Base-by-base conservation (phyloP, 2,888 invertebrate genomes). In the Cephus sareptanus region DNA sequence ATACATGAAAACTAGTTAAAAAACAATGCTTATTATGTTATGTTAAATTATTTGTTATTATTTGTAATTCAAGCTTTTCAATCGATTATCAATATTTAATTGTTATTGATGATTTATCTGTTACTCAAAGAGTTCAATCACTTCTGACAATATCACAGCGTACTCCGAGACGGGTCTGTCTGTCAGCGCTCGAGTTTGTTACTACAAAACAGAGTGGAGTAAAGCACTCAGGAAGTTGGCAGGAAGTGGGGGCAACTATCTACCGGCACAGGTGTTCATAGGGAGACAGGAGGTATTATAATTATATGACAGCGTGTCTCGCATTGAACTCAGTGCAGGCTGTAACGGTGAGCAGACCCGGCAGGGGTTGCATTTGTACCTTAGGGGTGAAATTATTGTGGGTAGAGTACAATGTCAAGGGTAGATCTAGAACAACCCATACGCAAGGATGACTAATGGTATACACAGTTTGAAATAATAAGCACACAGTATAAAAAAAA, bases 171-270 rank as follows among this genome's bases (percentile, higher is more conserved):
- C 40, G 23, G 23, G 40, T 56, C 40, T 56, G 40, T 75, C 75
- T 34, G 34, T 75, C 75, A 68, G 40, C 35, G 71, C 23, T 71
- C 71, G 33, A 75, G 77, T 80, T 81, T 79, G 80, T 71, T 80
- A 76, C 78, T 80, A 79, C 74, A 79, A 85, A 86, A 85, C 81
- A 69, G 74, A 77, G 77, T 76, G 75, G 81, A 78, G 82, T 75
- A 83, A 81, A 82, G 83, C 77, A 82, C 83, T 82, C 85, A 82
- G 85, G 83, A 85, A 85, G 85, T 84, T 74, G 83, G 81, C 78
- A 70, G 82, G 74, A 82, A 82, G 81, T 75, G 85, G 82, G 85
- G 79, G 79, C 74, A 79, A 78, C 79, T 77, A 73, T 70, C 37
- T 70, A 34, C 30, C 75, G 75, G 85, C 80, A 82, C 86, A 85